Evolutionary conservation across 92 coral and sea anemone species (phyloP), one percentile per base, ranked within the genome.

Genomic region (Phenganax marumi): DNA sequence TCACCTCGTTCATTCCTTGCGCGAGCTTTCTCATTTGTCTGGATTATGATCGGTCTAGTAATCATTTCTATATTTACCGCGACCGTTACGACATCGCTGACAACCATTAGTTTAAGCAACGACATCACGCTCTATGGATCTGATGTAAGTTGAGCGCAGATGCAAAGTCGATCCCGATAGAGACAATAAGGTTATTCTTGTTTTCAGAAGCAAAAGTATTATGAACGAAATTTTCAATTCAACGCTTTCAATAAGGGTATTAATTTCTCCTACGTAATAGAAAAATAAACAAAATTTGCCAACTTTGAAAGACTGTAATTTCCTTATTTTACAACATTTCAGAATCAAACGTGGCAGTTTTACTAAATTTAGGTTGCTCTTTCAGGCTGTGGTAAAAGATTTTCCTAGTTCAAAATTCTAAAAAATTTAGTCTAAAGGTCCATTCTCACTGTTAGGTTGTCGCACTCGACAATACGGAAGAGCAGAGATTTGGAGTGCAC

Each of bases 1-100:
- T 96, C 99, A 19, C 99, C 99, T 8, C 90, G 99, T 50, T 96
- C 99, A 49, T 93, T 96, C 75, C 88, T 96, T 81, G 99, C 99
- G 10, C 93, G 97, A 11, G 93, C 99, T 24, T 96, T 96, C 51
- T 97, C 99, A 17, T 96, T 96, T 71, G 91, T 96, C 16, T 96
- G 99, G 99, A 97, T 96, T 73, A 88, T 96, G 78, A 96, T 92
- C 83, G 99, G 99, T n/a, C 89, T 96, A 12, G 99, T 96, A 48
- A 96, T 96, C 85, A 96, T 96, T 81, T 96, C 99, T 3, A 96
- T 96, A 78, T 96, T 96, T 58, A 96, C 99, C 47, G 99, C 99
- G 8, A 96, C 99, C n/a, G 99, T 96, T 10, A 96, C 99, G 10
- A 96, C 99, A 23, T 92, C 97, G 5, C 85, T 96, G 56, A 96